These are phyloP conservation scores for Tretioscincus oriximinensis DNA, from an alignment of 2,113 vertebrate species.

Conservation along the genomic window DNA sequence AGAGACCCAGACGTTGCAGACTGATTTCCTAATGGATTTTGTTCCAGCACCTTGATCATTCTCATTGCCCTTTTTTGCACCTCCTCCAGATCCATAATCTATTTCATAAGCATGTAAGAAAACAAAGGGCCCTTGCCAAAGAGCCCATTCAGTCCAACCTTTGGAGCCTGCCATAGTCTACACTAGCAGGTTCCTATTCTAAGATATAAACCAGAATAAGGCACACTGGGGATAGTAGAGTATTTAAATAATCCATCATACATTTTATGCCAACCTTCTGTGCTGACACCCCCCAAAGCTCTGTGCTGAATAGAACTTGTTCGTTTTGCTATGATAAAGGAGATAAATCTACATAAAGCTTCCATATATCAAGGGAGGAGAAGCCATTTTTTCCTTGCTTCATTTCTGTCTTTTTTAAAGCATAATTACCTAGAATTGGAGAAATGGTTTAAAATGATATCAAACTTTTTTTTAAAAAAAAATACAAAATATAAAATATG, in stretches of 20 bases:
- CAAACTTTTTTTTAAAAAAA: slow-evolving; percentile 63
- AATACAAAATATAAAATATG: slow-evolving; percentile 57
- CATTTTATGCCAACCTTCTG: slow-evolving; percentile 8
- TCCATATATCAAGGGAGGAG: not conserved
- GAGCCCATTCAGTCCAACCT: too few relatives aligned
- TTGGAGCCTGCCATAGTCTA: too few relatives aligned
- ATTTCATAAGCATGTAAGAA: too few relatives aligned
- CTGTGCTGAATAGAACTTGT: not conserved
- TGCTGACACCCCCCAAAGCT: slow-evolving; percentile 10
- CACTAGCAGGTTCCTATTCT: too few relatives aligned
- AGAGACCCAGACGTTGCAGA: too few relatives aligned
- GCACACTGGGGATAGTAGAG: too few relatives aligned
- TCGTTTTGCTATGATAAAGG: not conserved
- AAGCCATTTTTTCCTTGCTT: slow-evolving; percentile 38
- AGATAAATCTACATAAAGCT: not conserved
- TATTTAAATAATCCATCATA: not conserved
- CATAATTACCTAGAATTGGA: slow-evolving; percentile 62
- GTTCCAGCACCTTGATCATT: too few relatives aligned
- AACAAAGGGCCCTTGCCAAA: too few relatives aligned
- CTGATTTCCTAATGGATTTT: too few relatives aligned
- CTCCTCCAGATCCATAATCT: too few relatives aligned
- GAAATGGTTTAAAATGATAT: slow-evolving; percentile 62
- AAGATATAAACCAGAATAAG: too few relatives aligned
- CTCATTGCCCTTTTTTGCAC: too few relatives aligned
- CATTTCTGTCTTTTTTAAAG: slow-evolving; percentile 51